Percentiles rank a stretch among this genome's conserved stretches.
Evolutionary conservation across 1,140 invertebrate species (phyloP).

Genomic region (Lamellibrachia luymesi): DNA sequence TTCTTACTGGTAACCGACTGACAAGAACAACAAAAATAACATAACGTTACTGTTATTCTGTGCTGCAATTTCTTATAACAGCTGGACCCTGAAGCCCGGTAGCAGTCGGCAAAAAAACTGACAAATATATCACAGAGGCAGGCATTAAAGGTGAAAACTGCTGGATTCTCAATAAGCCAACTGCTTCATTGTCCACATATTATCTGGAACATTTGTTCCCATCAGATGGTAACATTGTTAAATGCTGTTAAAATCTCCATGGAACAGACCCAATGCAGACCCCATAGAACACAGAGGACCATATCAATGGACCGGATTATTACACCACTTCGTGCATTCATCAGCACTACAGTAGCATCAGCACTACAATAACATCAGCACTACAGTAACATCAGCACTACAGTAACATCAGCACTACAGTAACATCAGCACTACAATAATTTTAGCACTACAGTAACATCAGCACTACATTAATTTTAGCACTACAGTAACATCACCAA

Average conservation of each 20-base stretch:
- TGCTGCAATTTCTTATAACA: background rate
- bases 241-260: background rate
- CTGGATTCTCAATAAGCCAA: background rate
- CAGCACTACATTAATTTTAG: too few relatives aligned
- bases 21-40: background rate
- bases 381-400: too few relatives aligned
- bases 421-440: too few relatives aligned
- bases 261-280: background rate
- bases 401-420: too few relatives aligned
- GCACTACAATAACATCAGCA: too few relatives aligned
- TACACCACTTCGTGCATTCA: background rate
- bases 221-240: background rate
- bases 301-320: background rate
- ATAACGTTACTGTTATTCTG: too few relatives aligned
- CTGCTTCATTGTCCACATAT: background rate
- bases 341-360: background rate
- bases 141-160: background rate
- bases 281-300: background rate
- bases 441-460: too few relatives aligned
- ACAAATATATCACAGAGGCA: too few relatives aligned
- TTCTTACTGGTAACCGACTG: too few relatives aligned
- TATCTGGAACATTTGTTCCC: background rate
- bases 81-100: background rate
- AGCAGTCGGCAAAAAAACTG: background rate
- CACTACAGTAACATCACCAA: too few relatives aligned